Percentiles rank a stretch among this genome's conserved stretches.
Evolutionary conservation across 2,797 vertebrate species (phyloP).

Genomic region (Kryptopterus vitreolus): DNA sequence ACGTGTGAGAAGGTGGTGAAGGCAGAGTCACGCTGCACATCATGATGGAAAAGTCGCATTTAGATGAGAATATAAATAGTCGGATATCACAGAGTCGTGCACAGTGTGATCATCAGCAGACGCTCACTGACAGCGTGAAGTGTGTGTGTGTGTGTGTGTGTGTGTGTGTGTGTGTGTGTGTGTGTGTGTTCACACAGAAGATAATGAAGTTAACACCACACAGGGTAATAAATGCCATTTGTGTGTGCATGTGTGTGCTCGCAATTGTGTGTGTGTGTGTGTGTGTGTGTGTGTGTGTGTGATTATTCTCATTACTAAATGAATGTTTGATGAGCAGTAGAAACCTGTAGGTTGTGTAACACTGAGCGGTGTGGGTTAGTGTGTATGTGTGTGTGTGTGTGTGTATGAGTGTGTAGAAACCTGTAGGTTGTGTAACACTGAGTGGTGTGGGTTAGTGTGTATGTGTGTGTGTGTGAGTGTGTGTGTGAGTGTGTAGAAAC

Average conservation of each 20-base stretch:
- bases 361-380: neutral
- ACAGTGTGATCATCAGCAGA: neutral
- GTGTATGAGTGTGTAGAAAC: no score
- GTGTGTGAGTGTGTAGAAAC: no score
- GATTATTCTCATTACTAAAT: neutral
- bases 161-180: conserved; percentile 12
- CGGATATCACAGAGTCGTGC: neutral
- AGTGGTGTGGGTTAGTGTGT: no score
- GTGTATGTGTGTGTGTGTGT: neutral
- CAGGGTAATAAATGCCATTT: neutral
- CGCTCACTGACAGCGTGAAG: neutral
- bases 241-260: no score
- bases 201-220: neutral
- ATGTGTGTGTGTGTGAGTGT: no score
- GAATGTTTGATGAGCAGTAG: conserved; percentile 1
- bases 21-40: neutral
- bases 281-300: conserved; percentile 11
- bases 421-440: no score
- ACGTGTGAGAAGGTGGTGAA: no score
- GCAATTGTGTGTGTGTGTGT: neutral
- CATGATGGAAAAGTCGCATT: neutral
- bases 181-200: neutral
- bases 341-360: neutral
- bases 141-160: conserved; percentile 14
- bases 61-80: conserved; percentile 5